Base-by-base conservation (phyloP, 2,113 vertebrate genomes). In the Phoxinus phoxinus region DNA sequence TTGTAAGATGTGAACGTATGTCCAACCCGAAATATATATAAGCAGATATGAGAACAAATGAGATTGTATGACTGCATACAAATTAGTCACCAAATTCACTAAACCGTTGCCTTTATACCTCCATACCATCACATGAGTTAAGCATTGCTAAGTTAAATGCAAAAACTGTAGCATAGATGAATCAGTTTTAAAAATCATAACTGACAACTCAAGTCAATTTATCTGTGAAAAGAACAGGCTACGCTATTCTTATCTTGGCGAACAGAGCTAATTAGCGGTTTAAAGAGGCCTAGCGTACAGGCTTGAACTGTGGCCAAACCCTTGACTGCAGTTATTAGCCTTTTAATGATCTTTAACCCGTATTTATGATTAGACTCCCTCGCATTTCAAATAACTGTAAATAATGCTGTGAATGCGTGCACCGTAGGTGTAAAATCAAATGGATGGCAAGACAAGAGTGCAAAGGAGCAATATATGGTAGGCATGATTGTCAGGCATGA, bases 261-360 rank as follows among this genome's bases (percentile, higher is more conserved):
- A 74, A 74, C 72, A 74, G 72, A 74, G 72, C 72, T 74, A 46
- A 74, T 78, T 78, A 35, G 58, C 5, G 0, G n/a, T 46, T 63
- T 58, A 44, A 46, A 27, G 41, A 41, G 13, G 37, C 58, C 58
- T 78, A 41, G 10, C 30, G 0, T 58, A 6, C 17, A 56, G 51
- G 48, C 27, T 78, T 74, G 58, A 80, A 80, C 32, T 27, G 58
- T 19, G 23, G 23, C 56, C 58, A 80, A 44, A 80, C 44, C 35
- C 58, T 27, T 44, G 41, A 37, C 77, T 44, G n/a, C 8, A 80
- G 35, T 27, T 80, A 63, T 80, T 80, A 59, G 32, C 76, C 76
- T 79, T 25, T 44, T 74, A 79, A 79, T 79, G 53, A 79, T 79
- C 53, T 79, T 59, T 74, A 79, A 80, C 58, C 35, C n/a, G 23